These are phyloP conservation scores for Auanema sp. DNA, from an alignment of 2,888 invertebrate species.

Conservation along the genomic window DNA sequence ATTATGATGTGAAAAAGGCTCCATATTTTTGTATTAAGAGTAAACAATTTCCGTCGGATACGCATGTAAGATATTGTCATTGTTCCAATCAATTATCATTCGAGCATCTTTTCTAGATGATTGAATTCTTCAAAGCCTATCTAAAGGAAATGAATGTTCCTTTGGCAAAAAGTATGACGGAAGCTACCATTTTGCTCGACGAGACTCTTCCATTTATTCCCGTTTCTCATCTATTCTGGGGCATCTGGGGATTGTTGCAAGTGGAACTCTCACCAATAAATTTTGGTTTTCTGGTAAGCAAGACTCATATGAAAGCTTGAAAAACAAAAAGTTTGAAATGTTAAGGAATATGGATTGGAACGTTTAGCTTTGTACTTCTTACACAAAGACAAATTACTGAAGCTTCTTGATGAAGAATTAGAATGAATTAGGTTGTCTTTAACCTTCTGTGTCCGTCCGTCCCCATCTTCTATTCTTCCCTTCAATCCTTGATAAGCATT, in stretches of 20 bases:
- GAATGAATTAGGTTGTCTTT: too few relatives aligned
- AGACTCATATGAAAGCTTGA: background rate
- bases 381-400: conserved; percentile 39
- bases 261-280: conserved; percentile 62
- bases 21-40: conserved; percentile 76
- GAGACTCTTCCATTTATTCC: conserved; percentile 84
- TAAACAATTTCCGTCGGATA: conserved; percentile 36
- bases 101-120: conserved; percentile 29
- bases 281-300: conserved; percentile 60
- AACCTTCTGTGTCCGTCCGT: too few relatives aligned
- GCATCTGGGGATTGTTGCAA: conserved; percentile 75
- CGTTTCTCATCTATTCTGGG: conserved; percentile 90
- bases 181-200: conserved; percentile 64
- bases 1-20: conserved; percentile 78
- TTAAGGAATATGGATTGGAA: conserved; percentile 59
- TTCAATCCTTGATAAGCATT: too few relatives aligned
- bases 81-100: background rate
- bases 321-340: conserved; percentile 7
- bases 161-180: background rate
- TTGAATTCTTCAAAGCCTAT: conserved; percentile 50
- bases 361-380: conserved; percentile 55
- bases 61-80: conserved; percentile 21
- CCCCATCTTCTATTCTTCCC: too few relatives aligned
- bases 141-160: conserved; percentile 28
- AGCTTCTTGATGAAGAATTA: too few relatives aligned